Percentiles rank a stretch among this genome's conserved stretches.
These are phyloP conservation scores for Cranoglanis bouderius DNA, from an alignment of 2,113 vertebrate genomes.

Conservation along the genomic window DNA sequence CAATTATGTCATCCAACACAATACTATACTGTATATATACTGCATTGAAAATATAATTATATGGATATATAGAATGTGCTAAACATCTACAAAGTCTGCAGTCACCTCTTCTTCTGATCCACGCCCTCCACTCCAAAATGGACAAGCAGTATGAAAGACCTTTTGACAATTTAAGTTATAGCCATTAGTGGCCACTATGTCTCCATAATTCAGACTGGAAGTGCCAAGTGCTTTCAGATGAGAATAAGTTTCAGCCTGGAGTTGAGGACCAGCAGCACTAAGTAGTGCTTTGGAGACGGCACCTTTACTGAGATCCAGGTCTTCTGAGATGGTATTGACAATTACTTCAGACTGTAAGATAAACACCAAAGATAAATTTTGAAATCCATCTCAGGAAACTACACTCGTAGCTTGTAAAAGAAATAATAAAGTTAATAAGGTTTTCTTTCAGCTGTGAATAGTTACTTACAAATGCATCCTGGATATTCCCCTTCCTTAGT, in stretches of 20 bases:
- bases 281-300: slow-evolving; percentile 79
- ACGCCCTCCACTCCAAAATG: slow-evolving; percentile 55
- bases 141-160: slow-evolving; percentile 77
- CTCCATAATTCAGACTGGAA: not conserved
- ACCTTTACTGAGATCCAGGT: slow-evolving; percentile 72
- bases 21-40: not conserved
- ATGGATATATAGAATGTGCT: not conserved
- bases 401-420: not conserved
- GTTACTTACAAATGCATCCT: slow-evolving; percentile 76
- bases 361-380: slow-evolving; percentile 2
- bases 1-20: not conserved
- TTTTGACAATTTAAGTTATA: slow-evolving; percentile 67
- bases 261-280: slow-evolving; percentile 68
- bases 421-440: not conserved
- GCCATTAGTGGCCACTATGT: slow-evolving; percentile 73
- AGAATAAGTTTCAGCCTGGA: slow-evolving; percentile 71
- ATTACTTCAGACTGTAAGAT: slow-evolving; percentile 77
- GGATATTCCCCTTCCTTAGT: slow-evolving; percentile 68
- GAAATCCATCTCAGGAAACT: not conserved
- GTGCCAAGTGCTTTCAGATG: rapidly evolving
- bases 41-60: not conserved
- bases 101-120: slow-evolving; percentile 65
- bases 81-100: not conserved
- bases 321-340: slow-evolving; percentile 77
- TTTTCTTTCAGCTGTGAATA: not conserved